These are phyloP conservation scores for Porites australiensis DNA, from an alignment of 64 coral and sea anemone genomes.

Conservation along the genomic window DNA sequence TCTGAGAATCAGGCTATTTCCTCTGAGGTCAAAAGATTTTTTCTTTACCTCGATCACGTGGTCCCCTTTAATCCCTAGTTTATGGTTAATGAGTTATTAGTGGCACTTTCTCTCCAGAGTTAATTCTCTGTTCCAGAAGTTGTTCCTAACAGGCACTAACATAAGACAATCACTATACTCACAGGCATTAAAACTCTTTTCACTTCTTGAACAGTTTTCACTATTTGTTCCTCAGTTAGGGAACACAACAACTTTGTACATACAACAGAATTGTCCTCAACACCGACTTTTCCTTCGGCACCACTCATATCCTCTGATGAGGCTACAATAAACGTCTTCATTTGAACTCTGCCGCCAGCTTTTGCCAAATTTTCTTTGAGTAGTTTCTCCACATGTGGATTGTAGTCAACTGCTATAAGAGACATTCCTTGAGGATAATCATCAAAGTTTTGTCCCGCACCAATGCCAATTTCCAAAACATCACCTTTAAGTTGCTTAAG, in stretches of 20 bases:
- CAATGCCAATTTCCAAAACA: constrained; percentile 62
- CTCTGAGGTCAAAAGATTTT: no score
- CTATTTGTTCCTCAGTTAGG: constrained; percentile 2
- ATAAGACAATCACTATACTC: background rate
- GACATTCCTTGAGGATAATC: constrained; percentile 58
- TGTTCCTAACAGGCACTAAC: no score
- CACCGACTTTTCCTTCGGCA: background rate
- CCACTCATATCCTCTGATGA: constrained; percentile 46
- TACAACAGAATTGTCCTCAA: constrained; percentile 32
- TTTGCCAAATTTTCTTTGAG: constrained; percentile 5
- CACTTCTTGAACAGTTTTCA: constrained; percentile 37
- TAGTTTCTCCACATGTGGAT: background rate
- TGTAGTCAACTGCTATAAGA: constrained; percentile 48
- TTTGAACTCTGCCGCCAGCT: background rate
- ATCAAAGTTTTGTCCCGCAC: constrained; percentile 54
- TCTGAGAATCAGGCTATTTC: no score
- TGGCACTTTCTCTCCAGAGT: no score
- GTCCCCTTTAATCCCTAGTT: no score
- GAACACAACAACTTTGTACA: constrained; percentile 40
- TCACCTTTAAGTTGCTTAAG: constrained; percentile 20
- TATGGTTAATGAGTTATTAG: no score
- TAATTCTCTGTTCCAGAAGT: no score
- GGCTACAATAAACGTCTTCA: constrained; percentile 52
- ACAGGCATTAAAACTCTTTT: constrained; percentile 71
- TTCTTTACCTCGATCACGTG: no score